Evolutionary conservation across 2,797 vertebrate genomes (phyloP).

Genomic region (Poeciliopsis presidionis): DNA sequence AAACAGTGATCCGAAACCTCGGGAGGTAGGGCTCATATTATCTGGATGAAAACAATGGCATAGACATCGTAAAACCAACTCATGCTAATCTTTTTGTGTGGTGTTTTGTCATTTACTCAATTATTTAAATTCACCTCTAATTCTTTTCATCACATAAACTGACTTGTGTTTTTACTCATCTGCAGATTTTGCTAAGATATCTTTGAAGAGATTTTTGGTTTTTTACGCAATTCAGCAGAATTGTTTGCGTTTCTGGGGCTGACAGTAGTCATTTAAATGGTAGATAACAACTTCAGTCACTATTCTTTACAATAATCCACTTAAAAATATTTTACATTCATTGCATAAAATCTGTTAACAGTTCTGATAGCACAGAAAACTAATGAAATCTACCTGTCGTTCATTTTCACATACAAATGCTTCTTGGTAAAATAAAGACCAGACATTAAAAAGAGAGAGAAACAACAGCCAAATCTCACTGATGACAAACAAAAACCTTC

Average conservation of each 20-base stretch:
- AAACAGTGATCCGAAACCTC: slow-evolving; percentile 32
- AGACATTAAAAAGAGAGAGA: neutral
- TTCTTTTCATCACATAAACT: neutral
- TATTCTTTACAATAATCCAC: neutral
- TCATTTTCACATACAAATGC: neutral
- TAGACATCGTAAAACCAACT: neutral
- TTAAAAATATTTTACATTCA: neutral
- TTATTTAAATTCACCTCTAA: neutral
- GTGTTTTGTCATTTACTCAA: neutral
- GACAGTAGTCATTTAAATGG: neutral
- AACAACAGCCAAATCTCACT: neutral
- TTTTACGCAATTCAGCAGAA: neutral
- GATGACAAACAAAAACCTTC: neutral
- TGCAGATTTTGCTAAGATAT: neutral
- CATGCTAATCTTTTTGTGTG: neutral
- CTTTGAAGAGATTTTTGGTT: neutral
- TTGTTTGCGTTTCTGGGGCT: neutral
- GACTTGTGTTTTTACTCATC: neutral
- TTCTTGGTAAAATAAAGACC: neutral
- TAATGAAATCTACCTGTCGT: neutral
- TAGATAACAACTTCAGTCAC: neutral
- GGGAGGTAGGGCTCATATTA: slow-evolving; percentile 25
- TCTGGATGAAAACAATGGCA: slow-evolving; percentile 14
- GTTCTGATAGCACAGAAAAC: neutral
- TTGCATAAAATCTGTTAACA: neutral